These are phyloP conservation scores for Drosophila engyochracea DNA, from an alignment of 2,888 invertebrate genomes.

Conservation along the genomic window DNA sequence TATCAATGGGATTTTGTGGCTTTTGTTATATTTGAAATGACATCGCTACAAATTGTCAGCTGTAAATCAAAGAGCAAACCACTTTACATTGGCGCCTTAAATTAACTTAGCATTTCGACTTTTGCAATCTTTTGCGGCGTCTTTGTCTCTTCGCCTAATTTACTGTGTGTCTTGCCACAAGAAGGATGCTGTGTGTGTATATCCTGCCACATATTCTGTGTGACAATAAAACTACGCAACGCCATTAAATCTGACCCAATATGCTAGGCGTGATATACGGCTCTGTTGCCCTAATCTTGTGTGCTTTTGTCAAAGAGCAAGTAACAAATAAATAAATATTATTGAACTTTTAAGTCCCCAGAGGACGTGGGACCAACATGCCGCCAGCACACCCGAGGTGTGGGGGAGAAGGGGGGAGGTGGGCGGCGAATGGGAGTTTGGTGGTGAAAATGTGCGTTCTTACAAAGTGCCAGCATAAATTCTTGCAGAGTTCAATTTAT, in stretches of 20 bases:
- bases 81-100: constrained; percentile 61
- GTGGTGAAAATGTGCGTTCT: constrained; percentile 44
- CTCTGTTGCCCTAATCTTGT: constrained; percentile 65
- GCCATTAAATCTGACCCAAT: constrained; percentile 69
- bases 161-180: constrained; percentile 49
- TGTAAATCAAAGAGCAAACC: constrained; percentile 61
- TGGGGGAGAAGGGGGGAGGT: not conserved
- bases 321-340: constrained; percentile 79
- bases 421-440: not conserved
- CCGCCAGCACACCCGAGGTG: constrained; percentile 12
- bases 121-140: constrained; percentile 50
- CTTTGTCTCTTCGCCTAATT: constrained; percentile 45
- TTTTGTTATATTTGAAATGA: constrained; percentile 3
- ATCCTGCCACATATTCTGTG: constrained; percentile 31
- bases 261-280: constrained; percentile 72
- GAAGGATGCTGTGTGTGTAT: constrained; percentile 20
- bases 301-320: constrained; percentile 76
- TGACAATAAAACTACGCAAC: constrained; percentile 62
- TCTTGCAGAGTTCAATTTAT: constrained; percentile 77
- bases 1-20: constrained; percentile 18
- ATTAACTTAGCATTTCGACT: constrained; percentile 60
- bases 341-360: constrained; percentile 76
- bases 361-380: constrained; percentile 30
- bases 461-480: constrained; percentile 74
- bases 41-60: constrained; percentile 43